Conservation (phyloP, 1,140 invertebrate species). For the Eulimnadia texana region DNA sequence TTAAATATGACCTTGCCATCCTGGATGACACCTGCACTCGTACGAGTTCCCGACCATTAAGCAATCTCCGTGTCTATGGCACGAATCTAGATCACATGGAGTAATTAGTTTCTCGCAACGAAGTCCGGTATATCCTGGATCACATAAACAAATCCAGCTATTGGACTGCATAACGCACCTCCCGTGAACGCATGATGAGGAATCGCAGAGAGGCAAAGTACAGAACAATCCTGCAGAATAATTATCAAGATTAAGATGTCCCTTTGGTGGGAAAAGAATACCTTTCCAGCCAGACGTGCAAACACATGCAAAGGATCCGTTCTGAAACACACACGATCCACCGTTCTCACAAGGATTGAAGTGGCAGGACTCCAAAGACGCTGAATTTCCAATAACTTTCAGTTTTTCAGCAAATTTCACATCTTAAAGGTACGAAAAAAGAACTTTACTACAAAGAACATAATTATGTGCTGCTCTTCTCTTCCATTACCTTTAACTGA, state of each 20-base stretch:
- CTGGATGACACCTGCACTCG: conserved; percentile 50
- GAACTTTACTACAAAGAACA: neutral
- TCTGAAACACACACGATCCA: conserved; percentile 41
- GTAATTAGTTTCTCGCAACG: conserved; percentile 44
- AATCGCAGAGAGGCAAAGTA: conserved; percentile 50
- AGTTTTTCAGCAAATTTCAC: neutral
- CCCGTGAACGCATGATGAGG: conserved; percentile 49
- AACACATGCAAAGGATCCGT: conserved; percentile 40
- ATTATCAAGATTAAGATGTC: neutral
- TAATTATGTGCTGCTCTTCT: neutral
- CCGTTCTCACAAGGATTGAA: conserved; percentile 52
- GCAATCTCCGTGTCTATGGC: conserved; percentile 50
- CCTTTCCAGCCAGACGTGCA: conserved; percentile 39
- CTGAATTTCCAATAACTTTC: neutral
- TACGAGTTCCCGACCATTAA: conserved; percentile 42
- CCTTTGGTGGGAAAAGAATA: neutral
- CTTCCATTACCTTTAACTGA: neutral
- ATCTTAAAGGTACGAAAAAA: neutral
- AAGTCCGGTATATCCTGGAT: conserved; percentile 44
- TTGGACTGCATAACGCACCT: conserved; percentile 40
- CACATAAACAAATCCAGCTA: conserved; percentile 36
- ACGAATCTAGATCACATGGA: conserved; percentile 51
- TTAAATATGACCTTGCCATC: conserved; percentile 59
- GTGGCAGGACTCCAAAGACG: conserved; percentile 34
- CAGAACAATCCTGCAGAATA: conserved; percentile 45